Evolutionary conservation across 1,140 invertebrate species (phyloP).

Genomic region (Bombus confusus): DNA sequence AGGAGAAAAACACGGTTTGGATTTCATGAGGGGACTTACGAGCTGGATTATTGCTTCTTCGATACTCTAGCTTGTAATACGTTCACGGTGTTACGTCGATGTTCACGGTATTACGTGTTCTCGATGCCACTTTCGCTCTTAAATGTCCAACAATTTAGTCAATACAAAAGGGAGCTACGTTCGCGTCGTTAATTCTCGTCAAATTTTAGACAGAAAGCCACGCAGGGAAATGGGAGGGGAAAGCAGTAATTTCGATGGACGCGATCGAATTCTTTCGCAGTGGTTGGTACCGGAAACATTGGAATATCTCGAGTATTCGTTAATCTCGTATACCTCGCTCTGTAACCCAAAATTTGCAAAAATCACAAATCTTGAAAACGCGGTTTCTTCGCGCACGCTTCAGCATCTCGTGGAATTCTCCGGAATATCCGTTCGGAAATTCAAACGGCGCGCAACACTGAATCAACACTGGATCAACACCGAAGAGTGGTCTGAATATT

Average conservation of each 20-base stretch:
- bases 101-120: neutral
- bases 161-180: neutral
- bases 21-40: neutral
- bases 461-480: no score
- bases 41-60: neutral
- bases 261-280: neutral
- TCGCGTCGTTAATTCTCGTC: neutral
- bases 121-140: neutral
- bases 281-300: neutral
- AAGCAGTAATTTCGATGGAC: neutral
- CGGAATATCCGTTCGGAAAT: no score
- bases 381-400: no score
- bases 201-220: neutral
- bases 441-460: no score
- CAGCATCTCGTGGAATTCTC: no score
- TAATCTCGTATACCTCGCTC: no score
- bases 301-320: no score
- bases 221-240: rapidly evolving
- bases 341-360: no score
- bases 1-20: neutral
- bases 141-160: neutral
- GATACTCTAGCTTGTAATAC: neutral
- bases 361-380: no score
- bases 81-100: neutral
- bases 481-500: neutral